Evolutionary conservation across 2,797 vertebrate species (phyloP).

Genomic region (Chelonia mydas): DNA sequence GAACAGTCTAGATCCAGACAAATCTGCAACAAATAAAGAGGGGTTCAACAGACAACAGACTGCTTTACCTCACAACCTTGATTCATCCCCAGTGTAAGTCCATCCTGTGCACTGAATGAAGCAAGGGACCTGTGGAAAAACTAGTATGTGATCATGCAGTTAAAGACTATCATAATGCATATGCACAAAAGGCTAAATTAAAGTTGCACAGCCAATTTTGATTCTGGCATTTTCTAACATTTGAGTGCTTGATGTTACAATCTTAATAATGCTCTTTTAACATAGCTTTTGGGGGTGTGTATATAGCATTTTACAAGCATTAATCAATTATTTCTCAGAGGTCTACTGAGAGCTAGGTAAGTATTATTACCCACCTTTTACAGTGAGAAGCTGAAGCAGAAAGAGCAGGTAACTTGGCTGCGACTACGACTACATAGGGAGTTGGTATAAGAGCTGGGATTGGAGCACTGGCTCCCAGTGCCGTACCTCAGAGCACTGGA

Average conservation of each 20-base stretch:
- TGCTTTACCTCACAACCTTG: neutral
- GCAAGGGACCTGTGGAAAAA: neutral
- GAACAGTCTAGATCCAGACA: too few relatives aligned
- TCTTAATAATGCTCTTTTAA: neutral
- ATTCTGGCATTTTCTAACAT: neutral
- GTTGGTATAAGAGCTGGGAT: neutral
- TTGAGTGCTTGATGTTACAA: neutral
- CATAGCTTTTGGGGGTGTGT: too few relatives aligned
- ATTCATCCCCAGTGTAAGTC: neutral
- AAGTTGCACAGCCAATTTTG: neutral
- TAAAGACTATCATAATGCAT: neutral
- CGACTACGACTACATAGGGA: neutral
- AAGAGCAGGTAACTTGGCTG: neutral
- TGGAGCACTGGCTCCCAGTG: neutral
- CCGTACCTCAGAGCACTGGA: neutral
- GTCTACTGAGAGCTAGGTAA: neutral
- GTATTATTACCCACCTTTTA: neutral
- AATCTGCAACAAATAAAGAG: neutral
- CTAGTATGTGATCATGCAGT: neutral
- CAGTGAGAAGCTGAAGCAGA: neutral
- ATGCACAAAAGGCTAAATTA: neutral
- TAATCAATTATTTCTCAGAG: neutral
- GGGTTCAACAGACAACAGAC: neutral
- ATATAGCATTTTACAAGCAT: neutral
- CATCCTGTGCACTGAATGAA: neutral